Base-by-base conservation (phyloP, 2,888 invertebrate genomes). In the Platerodrilus igneus region DNA sequence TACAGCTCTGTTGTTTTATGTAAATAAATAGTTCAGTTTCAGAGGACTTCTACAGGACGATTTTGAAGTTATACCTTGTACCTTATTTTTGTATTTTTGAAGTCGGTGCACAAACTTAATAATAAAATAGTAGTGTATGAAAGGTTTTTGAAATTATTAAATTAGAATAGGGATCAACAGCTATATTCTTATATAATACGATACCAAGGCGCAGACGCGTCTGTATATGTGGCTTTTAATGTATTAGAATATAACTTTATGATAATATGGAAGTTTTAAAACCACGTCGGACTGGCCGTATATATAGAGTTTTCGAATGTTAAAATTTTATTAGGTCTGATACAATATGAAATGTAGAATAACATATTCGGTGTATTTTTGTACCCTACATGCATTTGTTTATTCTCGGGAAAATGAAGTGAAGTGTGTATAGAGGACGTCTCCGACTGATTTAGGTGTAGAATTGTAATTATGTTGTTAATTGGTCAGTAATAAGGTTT, bases 341-440 rank as follows among this genome's bases (percentile, higher is more conserved):
- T 64, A 64, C 64, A 67, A 65, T 64, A 66, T 64, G 64, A 66
- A 64, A 53, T 60, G 60, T 61, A 59, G 60, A 63, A 43, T 47
- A 59, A 60, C 62, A 67, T 64, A 64, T 64, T 68, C 63, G 65
- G 67, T 67, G 68, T 68, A 68, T 68, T 68, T 69, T 69, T 68
- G 67, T 69, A 68, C 66, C 67, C 66, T 64, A 62, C n/a, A n/a
- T n/a, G n/a, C 60, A 58, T 62, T 66, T 67, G 64, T 64, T 59
- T 61, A 50, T 53, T 62, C 60, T 58, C 52, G 52, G 16, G 48
- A 56, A 52, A 51, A 52, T 50, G 62, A 58, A 61, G 59, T 62
- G 59, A 56, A 49, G 45, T 52, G 48, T 28, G 36, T 32, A n/a
- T 21, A 40, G 33, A 53, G 54, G 47, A 50, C 52, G 60, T 60